These are phyloP conservation scores for Sminthurides aquaticus DNA, from an alignment of 2,888 invertebrate species.

Conservation along the genomic window DNA sequence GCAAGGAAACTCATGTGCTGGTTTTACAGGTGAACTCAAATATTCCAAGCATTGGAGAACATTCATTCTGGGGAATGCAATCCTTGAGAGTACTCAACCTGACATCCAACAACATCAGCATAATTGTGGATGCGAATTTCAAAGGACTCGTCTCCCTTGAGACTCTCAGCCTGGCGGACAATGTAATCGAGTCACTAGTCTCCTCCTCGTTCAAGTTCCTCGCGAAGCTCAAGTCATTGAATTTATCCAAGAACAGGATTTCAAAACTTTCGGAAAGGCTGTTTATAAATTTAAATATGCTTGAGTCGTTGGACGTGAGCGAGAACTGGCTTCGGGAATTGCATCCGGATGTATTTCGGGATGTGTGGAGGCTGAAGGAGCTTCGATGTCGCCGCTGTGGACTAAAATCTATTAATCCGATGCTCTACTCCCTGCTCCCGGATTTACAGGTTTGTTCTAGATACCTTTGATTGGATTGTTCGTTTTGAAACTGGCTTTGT, in stretches of 20 bases:
- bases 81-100: constrained; percentile 57
- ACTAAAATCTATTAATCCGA: constrained; percentile 65
- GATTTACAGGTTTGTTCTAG: constrained; percentile 57
- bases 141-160: constrained; percentile 65
- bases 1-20: too few species aligned
- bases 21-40: constrained; percentile 52
- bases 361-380: constrained; percentile 58
- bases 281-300: constrained; percentile 65
- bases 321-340: constrained; percentile 64
- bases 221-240: constrained; percentile 60
- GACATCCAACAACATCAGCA: constrained; percentile 64
- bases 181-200: constrained; percentile 65
- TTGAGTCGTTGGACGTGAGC: constrained; percentile 65
- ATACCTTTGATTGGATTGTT: not conserved
- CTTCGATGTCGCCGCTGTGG: constrained; percentile 67
- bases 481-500: not conserved
- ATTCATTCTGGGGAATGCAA: constrained; percentile 72
- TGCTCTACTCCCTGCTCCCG: constrained; percentile 67
- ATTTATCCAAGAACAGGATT: constrained; percentile 61
- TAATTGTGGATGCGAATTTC: constrained; percentile 64
- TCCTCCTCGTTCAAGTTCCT: constrained; percentile 69
- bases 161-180: constrained; percentile 64
- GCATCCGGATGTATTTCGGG: constrained; percentile 58
- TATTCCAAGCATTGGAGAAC: constrained; percentile 67
- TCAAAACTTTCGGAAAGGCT: constrained; percentile 62